Evolutionary conservation across 2,113 vertebrate genomes (phyloP), one percentile per base, ranked within the genome.

Genomic region (Leucosticte australis): DNA sequence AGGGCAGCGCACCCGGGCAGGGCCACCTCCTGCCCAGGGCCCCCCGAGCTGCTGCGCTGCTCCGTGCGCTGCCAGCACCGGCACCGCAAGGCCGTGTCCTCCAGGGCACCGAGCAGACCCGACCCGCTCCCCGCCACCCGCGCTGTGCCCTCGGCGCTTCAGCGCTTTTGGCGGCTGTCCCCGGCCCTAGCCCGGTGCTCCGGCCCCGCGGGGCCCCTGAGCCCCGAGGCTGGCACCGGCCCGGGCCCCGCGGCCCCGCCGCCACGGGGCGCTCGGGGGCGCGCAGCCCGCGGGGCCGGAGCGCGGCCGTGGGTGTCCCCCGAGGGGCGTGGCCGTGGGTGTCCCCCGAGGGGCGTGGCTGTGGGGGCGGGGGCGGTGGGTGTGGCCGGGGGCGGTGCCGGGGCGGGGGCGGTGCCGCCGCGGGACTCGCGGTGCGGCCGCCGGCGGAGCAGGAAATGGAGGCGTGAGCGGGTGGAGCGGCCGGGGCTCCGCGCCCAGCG

Each of bases 141-240:
- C 16, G 49, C 28, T 14, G 41, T 1, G 18, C 13, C 37, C 68
- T 21, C 57, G 18, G 56, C 6, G n/a, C 5, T 24, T 8, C 22
- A 18, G 53, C 19, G 35, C 26, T 30, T 9, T 16, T 7, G 30
- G 21, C 15, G 8, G 37, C 70, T 30, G 44, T 33, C 4, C 8
- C 23, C 15, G 13, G 11, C 9, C 26, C 31, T 0, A 30, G 12
- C n/a, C 52, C 7, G n/a, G 20, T 1, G 42, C 16, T 15, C n/a
- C 22, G 46, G 22, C 10, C 52, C 87, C 11, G n/a, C 69, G 35
- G 46, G 6, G 8, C 5, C 17, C 64, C 30, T 23, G 15, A 10
- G 6, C 24, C 31, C 50, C 30, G 4, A 3, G 5, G 3, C 47
- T 1, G 37, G 12, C 10, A 9, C 13, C n/a, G 15, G 16, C 27